These are phyloP conservation scores for Leptarthrus brevirostris DNA, from an alignment of 2,888 invertebrate species.

Conservation along the genomic window DNA sequence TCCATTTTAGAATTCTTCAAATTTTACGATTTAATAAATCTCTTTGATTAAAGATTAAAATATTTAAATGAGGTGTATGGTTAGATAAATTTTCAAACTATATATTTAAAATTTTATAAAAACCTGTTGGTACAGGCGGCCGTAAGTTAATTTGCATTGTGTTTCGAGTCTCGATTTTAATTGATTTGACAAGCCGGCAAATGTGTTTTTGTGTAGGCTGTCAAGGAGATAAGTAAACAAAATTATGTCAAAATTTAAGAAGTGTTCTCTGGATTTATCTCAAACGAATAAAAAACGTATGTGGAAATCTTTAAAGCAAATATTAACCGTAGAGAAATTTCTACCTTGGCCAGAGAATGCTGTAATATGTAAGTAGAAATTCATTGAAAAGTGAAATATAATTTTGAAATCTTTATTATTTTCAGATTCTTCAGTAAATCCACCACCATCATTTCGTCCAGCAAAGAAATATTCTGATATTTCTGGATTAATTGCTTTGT, in stretches of 20 bases:
- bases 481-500: slow-evolving; percentile 87
- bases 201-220: too few species aligned
- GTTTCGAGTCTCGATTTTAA: too few species aligned
- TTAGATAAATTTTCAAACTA: too few species aligned
- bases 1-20: too few species aligned
- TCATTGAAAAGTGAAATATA: neutral
- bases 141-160: too few species aligned
- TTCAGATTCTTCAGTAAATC: slow-evolving; percentile 87
- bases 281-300: slow-evolving; percentile 76
- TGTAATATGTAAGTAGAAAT: slow-evolving; percentile 75
- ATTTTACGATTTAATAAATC: too few species aligned
- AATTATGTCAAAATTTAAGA: slow-evolving; percentile 55
- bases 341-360: slow-evolving; percentile 82
- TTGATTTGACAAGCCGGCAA: too few species aligned
- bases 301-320: slow-evolving; percentile 91
- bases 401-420: slow-evolving; percentile 56
- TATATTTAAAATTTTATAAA: too few species aligned
- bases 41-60: too few species aligned
- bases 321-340: slow-evolving; percentile 81
- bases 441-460: slow-evolving; percentile 91
- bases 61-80: too few species aligned
- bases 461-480: slow-evolving; percentile 95
- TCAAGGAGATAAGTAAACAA: too few species aligned
- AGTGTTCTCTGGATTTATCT: slow-evolving; percentile 58
- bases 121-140: too few species aligned